Conservation (phyloP, 2,888 invertebrate species). For the Lycophotia porphyrea region DNA sequence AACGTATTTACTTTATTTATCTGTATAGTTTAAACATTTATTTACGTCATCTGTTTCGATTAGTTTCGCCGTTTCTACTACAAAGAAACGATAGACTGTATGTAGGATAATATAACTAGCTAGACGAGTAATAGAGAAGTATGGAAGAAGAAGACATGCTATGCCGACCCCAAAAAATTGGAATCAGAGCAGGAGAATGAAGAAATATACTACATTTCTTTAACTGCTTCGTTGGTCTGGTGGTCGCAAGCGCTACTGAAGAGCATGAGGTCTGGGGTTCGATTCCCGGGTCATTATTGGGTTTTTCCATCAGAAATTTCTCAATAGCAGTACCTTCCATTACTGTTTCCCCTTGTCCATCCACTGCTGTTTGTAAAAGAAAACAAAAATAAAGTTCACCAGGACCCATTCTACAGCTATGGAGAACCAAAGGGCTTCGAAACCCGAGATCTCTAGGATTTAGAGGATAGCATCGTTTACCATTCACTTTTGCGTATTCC, state of each 20-base stretch:
- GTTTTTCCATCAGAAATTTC: too few relatives aligned
- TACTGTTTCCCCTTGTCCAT: too few relatives aligned
- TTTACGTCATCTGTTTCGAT: not conserved
- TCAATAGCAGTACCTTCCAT: too few relatives aligned
- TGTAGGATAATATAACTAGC: not conserved
- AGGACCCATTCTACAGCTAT: not conserved
- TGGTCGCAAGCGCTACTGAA: too few relatives aligned
- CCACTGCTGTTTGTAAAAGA: not conserved
- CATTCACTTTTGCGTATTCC: too few relatives aligned
- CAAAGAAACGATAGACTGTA: not conserved
- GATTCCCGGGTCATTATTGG: too few relatives aligned
- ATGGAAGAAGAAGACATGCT: not conserved
- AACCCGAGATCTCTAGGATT: too few relatives aligned
- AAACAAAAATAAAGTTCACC: not conserved
- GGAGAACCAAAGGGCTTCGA: not conserved
- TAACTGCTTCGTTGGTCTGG: too few relatives aligned
- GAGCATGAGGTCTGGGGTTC: too few relatives aligned
- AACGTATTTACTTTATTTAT: not conserved
- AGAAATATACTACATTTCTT: not conserved
- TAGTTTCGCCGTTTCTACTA: not conserved
- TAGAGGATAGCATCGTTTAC: too few relatives aligned
- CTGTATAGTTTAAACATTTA: conserved; percentile 3
- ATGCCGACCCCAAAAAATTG: not conserved
- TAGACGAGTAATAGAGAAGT: not conserved
- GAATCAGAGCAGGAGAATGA: not conserved